Conservation (phyloP, 2,113 vertebrate genomes). For the Symphodus melops region DNA sequence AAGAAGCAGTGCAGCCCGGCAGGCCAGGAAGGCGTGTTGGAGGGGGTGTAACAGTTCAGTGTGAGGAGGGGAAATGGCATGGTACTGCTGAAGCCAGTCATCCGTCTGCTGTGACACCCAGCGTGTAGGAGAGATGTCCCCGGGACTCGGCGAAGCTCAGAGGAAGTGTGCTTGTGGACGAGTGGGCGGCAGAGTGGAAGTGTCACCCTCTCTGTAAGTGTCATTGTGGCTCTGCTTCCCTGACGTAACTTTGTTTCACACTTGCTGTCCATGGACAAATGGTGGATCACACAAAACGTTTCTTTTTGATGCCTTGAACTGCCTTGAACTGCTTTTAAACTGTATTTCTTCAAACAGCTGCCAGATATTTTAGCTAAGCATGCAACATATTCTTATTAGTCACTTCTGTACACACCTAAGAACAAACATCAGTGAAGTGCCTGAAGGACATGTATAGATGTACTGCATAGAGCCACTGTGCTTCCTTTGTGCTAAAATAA, state of each 20-base stretch:
- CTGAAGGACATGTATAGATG: background rate
- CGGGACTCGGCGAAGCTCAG: slow-evolving; percentile 53
- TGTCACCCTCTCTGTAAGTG: slow-evolving; percentile 67
- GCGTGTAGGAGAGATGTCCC: slow-evolving; percentile 68
- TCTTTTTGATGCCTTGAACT: slow-evolving; percentile 8
- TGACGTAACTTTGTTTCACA: slow-evolving; percentile 12
- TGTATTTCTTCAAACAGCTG: background rate
- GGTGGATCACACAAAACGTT: slow-evolving; percentile 4
- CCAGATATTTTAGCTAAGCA: background rate
- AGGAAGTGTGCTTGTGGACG: slow-evolving; percentile 62
- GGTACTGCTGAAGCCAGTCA: slow-evolving; percentile 67
- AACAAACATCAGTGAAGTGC: background rate
- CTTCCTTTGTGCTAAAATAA: background rate
- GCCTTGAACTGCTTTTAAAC: background rate
- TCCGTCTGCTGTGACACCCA: slow-evolving; percentile 79
- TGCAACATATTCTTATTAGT: too few relatives aligned
- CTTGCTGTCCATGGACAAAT: slow-evolving; percentile 23
- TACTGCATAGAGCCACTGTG: background rate
- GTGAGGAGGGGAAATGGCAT: slow-evolving; percentile 67
- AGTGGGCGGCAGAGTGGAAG: slow-evolving; percentile 69
- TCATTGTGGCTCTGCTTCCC: slow-evolving; percentile 54
- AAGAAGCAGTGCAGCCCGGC: slow-evolving; percentile 48
- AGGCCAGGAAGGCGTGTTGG: slow-evolving; percentile 52
- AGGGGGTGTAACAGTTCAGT: slow-evolving; percentile 64
- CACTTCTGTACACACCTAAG: too few relatives aligned